Evolutionary conservation across 2,113 vertebrate species (phyloP), one percentile per base, ranked within the genome.

Genomic region (Climacteris rufus): DNA sequence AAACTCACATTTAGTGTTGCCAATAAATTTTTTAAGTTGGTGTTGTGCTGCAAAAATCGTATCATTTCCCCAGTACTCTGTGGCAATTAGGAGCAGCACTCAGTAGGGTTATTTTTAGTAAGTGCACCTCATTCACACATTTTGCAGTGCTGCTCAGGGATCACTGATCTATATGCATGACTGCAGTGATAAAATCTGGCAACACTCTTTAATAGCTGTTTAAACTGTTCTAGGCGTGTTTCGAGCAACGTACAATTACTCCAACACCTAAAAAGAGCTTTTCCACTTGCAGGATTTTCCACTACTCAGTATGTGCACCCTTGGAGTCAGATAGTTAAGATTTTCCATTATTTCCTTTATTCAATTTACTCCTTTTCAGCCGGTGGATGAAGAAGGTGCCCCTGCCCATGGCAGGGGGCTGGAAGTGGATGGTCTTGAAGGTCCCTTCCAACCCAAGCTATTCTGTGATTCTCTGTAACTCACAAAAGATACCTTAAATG

Each of bases 241-340:
- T 98, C 96, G 96, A 97, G 97, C 97, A 98, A 98, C 84, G 90
- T 95, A 95, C 97, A 98, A 96, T 98, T 97, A 97, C 98, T 98
- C 98, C 97, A 97, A 97, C 94, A 98, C 76, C 94, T 77, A 45
- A 87, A 92, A 84, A 83, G 66, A 97, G 95, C 96, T 98, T 98
- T 98, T 98, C 98, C 98, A 98, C 94, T 98, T 94, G 95, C 91
- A 93, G 95, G 92, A 98, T 98, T 99, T 98, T 98, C 98, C 97
- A 82, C 97, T 98, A 90, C 97, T 98, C 97, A 93, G 89, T 96
- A 97, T 95, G 97, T 96, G 98, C 69, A 98, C 97, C 89, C 97
- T 52, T 82, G 77, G 50, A 89, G 83, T 74, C 9, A 23, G 50
- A 71, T 17, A 95, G 97, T 95, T 97, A 96, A 90, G 83, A 96